Percentiles rank a stretch among this genome's conserved stretches.
These are phyloP conservation scores for Petrocephalus zakoni DNA, from an alignment of 2,113 vertebrate genomes.

Conservation along the genomic window DNA sequence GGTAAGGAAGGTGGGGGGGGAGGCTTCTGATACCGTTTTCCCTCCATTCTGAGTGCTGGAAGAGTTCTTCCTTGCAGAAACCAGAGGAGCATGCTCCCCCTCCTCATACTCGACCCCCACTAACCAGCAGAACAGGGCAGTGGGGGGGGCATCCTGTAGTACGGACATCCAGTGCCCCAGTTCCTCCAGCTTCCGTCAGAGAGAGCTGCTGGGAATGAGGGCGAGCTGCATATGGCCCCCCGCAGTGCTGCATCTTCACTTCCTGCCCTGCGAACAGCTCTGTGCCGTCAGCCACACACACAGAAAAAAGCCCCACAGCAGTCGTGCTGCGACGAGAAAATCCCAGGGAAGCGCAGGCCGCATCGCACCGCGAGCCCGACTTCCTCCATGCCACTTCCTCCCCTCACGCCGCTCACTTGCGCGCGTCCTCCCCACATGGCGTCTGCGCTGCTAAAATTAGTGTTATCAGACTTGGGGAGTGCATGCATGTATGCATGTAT, in stretches of 20 bases:
- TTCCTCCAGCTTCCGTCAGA: constrained; percentile 7
- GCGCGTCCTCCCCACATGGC: background rate
- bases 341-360: background rate
- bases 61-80: background rate
- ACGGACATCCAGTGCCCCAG: background rate
- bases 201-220: background rate
- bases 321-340: background rate
- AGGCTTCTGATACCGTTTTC: background rate
- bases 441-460: background rate
- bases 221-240: background rate
- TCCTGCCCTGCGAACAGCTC: background rate
- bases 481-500: background rate
- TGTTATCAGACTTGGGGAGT: background rate
- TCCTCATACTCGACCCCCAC: background rate
- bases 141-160: background rate
- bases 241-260: background rate
- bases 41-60: background rate
- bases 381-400: background rate
- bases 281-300: background rate
- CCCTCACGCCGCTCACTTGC: background rate
- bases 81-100: background rate
- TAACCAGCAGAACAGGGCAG: background rate
- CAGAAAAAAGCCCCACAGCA: background rate
- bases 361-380: background rate
- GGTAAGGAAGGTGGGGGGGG: background rate